Percentiles rank a stretch among this genome's conserved stretches.
phyloP scores from a whole-genome alignment of 2,888 invertebrate genomes.

The Acanthosepion pharaonis region DNA sequence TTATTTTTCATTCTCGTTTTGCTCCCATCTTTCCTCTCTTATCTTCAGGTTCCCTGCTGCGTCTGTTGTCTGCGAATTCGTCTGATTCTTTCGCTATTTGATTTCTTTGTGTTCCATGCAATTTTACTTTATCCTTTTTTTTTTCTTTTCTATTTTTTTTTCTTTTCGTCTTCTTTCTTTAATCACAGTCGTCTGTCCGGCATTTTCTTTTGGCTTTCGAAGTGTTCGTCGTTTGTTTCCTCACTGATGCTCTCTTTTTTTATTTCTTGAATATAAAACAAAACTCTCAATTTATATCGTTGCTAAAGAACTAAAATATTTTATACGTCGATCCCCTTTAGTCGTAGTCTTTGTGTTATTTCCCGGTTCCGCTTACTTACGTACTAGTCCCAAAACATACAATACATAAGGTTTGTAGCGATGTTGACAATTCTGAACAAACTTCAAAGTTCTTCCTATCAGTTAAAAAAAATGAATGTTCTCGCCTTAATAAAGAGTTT shows the following conservation, averaged over 20 bases:
- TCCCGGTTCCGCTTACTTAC: too few species aligned
- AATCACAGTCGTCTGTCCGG: not conserved
- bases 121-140: not conserved
- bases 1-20: not conserved
- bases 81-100: not conserved
- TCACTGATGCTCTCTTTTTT: too few species aligned
- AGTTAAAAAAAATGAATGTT: too few species aligned
- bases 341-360: not conserved
- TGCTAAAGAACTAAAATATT: not conserved
- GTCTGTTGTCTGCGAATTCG: constrained; percentile 33
- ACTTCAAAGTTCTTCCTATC: too few species aligned
- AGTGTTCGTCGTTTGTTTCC: too few species aligned
- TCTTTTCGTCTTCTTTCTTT: not conserved
- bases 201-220: too few species aligned
- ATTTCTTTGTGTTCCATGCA: not conserved
- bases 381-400: too few species aligned
- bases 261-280: not conserved
- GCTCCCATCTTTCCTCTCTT: not conserved
- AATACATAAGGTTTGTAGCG: too few species aligned
- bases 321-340: not conserved
- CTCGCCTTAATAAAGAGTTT: too few species aligned
- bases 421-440: too few species aligned
- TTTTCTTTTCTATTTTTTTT: not conserved
- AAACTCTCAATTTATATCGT: not conserved
- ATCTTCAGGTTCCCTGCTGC: not conserved